Base-by-base conservation (phyloP, 2,113 vertebrate species). In the Eulemur macaco region DNA sequence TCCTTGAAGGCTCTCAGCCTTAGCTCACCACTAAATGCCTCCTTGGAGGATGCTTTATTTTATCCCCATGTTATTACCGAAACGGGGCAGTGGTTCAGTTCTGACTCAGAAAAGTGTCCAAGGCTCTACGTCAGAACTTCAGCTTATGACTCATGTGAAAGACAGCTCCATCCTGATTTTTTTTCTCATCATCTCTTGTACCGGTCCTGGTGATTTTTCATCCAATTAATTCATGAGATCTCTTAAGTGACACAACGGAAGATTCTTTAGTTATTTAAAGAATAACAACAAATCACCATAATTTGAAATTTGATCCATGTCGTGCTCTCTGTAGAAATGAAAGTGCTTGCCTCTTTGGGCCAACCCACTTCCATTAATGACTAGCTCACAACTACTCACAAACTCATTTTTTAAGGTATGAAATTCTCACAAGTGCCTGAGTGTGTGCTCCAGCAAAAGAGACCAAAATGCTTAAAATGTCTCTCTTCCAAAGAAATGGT, bases 1-100 rank as follows among this genome's bases (percentile, higher is more conserved):
- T 98, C 98, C 98, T 98, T 98, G 98, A 97, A 96, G 96, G 80
- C 97, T 97, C 95, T 97, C 97, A 98, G 97, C 96, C 97, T 98
- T 98, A 1, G 58, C 98, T 98, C 97, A 98, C 98, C 98, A 98
- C 98, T 98, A 98, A 98, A 97, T 94, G 96, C 97, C 98, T 99
- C 98, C 98, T 98, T 29, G 15, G 95, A 98, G 97, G 98, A 98
- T 97, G 97, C 96, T 98, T 98, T 98, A 98, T 98, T 98, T 96
- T 96, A 98, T 98, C 97, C 94, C 91, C 76, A 95, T 76, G 73
- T 98, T 98, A 97, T 98, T 97, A 98, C 97, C 97, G 94, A 96
- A 92, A 96, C 23, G 73, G 94, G 85, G 64, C 94, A 98, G 78
- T 98, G 97, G 96, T 98, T 98, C 98, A 98, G 94, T 37, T 96